Evolutionary conservation across 2,888 invertebrate genomes (phyloP).

Genomic region (Pammene aurita): DNA sequence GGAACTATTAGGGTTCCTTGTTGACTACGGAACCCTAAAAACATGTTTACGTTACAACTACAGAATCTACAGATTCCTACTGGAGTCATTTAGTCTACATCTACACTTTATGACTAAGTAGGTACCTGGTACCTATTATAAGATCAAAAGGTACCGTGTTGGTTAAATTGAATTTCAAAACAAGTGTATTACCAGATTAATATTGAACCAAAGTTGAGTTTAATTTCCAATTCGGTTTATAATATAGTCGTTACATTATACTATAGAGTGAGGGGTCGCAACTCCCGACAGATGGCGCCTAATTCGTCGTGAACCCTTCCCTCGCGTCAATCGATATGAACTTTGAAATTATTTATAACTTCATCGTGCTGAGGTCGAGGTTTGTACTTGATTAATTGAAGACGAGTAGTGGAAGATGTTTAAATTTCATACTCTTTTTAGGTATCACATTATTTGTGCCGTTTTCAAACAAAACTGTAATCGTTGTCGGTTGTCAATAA

Average conservation of each 20-base stretch:
- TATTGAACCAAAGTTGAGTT: conserved; percentile 30
- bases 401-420: background rate
- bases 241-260: conserved; percentile 37
- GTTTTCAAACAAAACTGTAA: no score
- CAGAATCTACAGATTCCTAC: no score
- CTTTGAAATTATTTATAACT: conserved; percentile 42
- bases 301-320: conserved; percentile 34
- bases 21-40: no score
- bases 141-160: no score
- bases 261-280: conserved; percentile 29
- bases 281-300: conserved; percentile 37
- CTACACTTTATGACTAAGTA: no score
- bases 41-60: no score
- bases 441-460: no score
- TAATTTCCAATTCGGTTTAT: conserved; percentile 39
- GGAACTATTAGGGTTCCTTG: no score
- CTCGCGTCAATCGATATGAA: conserved; percentile 40
- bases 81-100: no score
- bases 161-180: background rate
- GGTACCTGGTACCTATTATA: no score
- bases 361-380: conserved; percentile 33
- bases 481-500: no score
- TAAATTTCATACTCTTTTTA: background rate
- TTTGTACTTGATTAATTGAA: conserved; percentile 26
- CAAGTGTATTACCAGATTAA: conserved; percentile 7